Conservation (phyloP, 2,113 vertebrate species). For the Recurvirostra avosetta region DNA sequence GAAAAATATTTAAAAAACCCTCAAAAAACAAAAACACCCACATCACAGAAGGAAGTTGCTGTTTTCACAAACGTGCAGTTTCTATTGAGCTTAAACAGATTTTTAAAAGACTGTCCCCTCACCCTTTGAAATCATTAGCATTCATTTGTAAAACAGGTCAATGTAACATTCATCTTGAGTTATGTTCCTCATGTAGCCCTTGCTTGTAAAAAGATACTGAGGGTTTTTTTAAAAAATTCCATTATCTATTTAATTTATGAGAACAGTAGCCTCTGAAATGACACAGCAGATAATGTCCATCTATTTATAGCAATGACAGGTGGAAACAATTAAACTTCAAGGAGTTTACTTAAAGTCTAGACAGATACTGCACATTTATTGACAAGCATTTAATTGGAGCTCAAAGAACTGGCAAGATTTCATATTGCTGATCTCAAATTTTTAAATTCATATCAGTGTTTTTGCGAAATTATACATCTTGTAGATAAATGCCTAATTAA, state of each 20-base stretch:
- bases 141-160: not conserved
- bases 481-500: constrained; percentile 56
- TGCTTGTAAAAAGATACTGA: not conserved
- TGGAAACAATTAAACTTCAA: constrained; percentile 6
- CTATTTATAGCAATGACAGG: constrained; percentile 27
- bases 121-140: not conserved
- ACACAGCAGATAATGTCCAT: not conserved
- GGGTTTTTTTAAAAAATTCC: not conserved
- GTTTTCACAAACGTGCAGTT: not conserved
- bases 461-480: constrained; percentile 44
- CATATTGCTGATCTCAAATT: constrained; percentile 32
- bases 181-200: not conserved
- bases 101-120: not conserved
- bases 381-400: constrained; percentile 31
- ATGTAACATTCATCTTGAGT: not conserved
- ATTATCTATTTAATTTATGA: not conserved
- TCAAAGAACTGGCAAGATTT: constrained; percentile 41
- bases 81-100: not conserved
- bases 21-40: too few relatives aligned
- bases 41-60: not conserved
- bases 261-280: not conserved
- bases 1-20: not conserved
- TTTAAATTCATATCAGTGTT: constrained; percentile 31
- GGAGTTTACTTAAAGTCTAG: constrained; percentile 27
- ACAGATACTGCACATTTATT: constrained; percentile 21